Percentiles rank a stretch among this genome's conserved stretches.
Evolutionary conservation across 2,797 vertebrate species (phyloP).

Genomic region (Poeciliopsis turneri): DNA sequence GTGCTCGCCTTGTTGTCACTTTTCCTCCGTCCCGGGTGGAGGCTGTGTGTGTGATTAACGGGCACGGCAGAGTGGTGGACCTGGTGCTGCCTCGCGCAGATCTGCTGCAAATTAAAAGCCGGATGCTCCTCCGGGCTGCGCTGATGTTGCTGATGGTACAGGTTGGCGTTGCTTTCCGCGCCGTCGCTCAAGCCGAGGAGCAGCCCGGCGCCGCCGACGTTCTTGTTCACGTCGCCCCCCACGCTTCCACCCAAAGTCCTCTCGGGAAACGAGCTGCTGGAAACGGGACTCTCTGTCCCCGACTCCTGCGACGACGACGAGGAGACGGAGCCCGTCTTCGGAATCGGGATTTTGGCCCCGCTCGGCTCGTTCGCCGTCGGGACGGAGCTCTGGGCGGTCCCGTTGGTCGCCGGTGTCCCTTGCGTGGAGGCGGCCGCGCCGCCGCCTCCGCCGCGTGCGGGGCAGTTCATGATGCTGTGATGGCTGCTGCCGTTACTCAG

Average conservation of each 20-base stretch:
- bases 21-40: conserved; percentile 94
- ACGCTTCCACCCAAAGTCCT: conserved; percentile 76
- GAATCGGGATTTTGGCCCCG: conserved; percentile 77
- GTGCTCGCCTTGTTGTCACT: conserved; percentile 98
- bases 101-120: conserved; percentile 71
- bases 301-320: conserved; percentile 86
- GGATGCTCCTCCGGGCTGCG: conserved; percentile 74
- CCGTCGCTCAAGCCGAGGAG: conserved; percentile 81
- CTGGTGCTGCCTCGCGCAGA: conserved; percentile 75
- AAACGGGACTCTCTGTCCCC: conserved; percentile 84
- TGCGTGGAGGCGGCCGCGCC: conserved; percentile 59
- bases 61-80: conserved; percentile 64
- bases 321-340: conserved; percentile 84
- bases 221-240: conserved; percentile 76
- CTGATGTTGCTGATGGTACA: conserved; percentile 62
- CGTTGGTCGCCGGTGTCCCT: conserved; percentile 63
- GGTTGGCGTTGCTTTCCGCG: conserved; percentile 79
- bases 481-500: conserved; percentile 66
- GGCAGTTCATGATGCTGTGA: conserved; percentile 71
- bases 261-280: conserved; percentile 74
- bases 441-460: conserved; percentile 21
- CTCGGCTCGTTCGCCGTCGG: conserved; percentile 65
- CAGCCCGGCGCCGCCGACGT: conserved; percentile 73
- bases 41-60: conserved; percentile 73
- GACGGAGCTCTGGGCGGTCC: conserved; percentile 52